Conservation (phyloP, 2,888 invertebrate genomes). For the Caenorhabditis panamensis region DNA sequence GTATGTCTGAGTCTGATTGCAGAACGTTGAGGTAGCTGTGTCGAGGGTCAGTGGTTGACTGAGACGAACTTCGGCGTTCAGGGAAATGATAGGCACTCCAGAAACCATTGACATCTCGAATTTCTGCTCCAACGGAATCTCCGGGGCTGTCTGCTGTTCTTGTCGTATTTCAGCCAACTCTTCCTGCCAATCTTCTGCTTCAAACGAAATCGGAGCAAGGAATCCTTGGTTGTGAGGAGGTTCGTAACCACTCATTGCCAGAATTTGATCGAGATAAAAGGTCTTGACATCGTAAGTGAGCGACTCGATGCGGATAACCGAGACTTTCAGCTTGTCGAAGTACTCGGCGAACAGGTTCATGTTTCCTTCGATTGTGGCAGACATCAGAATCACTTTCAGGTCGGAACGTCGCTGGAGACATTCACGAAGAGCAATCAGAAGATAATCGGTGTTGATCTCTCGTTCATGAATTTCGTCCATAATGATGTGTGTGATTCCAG, state of each 20-base stretch:
- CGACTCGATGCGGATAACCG: constrained; percentile 85
- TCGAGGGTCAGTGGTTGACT: neutral
- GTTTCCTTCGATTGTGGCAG: constrained; percentile 89
- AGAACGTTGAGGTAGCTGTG: neutral
- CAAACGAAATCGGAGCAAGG: constrained; percentile 39
- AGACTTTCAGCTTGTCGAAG: constrained; percentile 86
- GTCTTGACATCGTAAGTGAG: constrained; percentile 74
- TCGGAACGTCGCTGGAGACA: constrained; percentile 72
- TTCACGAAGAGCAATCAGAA: constrained; percentile 87
- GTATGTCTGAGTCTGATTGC: neutral
- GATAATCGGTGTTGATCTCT: constrained; percentile 93
- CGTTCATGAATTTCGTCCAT: constrained; percentile 95
- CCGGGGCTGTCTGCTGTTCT: neutral
- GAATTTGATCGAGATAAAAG: constrained; percentile 74
- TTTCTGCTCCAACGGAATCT: neutral
- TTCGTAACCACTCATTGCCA: constrained; percentile 75
- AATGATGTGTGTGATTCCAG: constrained; percentile 88
- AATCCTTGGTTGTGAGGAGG: constrained; percentile 49
- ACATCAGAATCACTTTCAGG: constrained; percentile 88
- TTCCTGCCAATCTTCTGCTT: constrained; percentile 15
- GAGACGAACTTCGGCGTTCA: too few species aligned
- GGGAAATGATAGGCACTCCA: too few species aligned
- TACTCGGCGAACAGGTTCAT: constrained; percentile 89
- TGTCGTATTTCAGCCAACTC: constrained; percentile 17
- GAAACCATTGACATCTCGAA: neutral